These are phyloP conservation scores for Pterostichus niger DNA, from an alignment of 2,888 invertebrate species.

Conservation along the genomic window DNA sequence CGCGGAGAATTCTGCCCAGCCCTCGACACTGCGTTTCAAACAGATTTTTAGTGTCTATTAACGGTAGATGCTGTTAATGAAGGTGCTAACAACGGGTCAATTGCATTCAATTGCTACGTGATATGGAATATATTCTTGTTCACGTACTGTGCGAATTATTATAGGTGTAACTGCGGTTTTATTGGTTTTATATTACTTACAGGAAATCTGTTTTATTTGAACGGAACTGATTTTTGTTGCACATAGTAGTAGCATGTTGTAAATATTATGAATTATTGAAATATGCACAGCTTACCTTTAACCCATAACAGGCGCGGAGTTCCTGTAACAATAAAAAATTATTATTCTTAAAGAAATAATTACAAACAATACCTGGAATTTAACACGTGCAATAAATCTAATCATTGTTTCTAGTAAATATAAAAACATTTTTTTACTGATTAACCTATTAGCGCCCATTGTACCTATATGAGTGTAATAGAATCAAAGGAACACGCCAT, in stretches of 20 bases:
- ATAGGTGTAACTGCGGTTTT: slow-evolving; percentile 6
- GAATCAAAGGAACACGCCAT: too few species aligned
- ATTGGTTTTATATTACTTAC: not conserved
- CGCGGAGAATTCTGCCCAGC: slow-evolving; percentile 7
- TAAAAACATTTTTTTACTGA: too few species aligned
- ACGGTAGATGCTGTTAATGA: slow-evolving; percentile 45
- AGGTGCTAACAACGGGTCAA: slow-evolving; percentile 19
- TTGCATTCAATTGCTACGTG: slow-evolving; percentile 41
- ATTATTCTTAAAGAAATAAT: slow-evolving; percentile 2
- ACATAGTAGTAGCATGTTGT: not conserved
- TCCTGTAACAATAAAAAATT: slow-evolving; percentile 14
- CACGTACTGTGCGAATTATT: slow-evolving; percentile 2
- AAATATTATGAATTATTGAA: slow-evolving; percentile 7
- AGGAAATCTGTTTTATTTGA: slow-evolving; percentile 32
- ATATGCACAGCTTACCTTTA: slow-evolving; percentile 2
- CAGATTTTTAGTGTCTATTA: slow-evolving; percentile 20
- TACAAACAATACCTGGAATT: not conserved
- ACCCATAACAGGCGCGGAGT: not conserved
- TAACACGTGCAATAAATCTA: not conserved
- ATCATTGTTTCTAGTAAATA: not conserved
- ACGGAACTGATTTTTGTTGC: slow-evolving; percentile 8
- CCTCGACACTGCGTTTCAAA: not conserved
- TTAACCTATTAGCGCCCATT: too few species aligned
- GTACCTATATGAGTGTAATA: too few species aligned
- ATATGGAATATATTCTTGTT: slow-evolving; percentile 7